These are phyloP conservation scores for Mallotus villosus DNA, from an alignment of 2,797 vertebrate genomes.

Conservation along the genomic window DNA sequence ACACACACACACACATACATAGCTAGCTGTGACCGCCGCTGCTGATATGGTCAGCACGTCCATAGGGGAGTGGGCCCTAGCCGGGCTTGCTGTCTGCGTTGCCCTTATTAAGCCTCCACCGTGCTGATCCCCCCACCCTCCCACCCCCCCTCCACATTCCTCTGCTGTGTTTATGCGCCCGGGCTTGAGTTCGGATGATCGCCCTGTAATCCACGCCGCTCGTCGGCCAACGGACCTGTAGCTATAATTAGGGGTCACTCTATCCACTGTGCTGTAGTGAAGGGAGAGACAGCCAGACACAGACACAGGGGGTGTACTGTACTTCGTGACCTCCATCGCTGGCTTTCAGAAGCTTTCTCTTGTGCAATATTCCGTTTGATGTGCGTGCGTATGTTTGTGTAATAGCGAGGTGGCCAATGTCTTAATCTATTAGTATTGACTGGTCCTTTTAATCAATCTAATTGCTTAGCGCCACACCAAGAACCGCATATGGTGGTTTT, in stretches of 20 bases:
- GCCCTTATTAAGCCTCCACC: conserved; percentile 33
- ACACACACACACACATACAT: not conserved
- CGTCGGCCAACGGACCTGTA: conserved; percentile 19
- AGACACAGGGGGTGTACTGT: not conserved
- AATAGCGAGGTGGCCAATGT: not conserved
- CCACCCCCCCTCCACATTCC: conserved; percentile 23
- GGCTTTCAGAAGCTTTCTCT: not conserved
- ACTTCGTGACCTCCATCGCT: not conserved
- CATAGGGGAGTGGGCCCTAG: not conserved
- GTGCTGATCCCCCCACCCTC: not conserved
- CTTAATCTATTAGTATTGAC: conserved; percentile 15
- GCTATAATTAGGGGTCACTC: conserved; percentile 68
- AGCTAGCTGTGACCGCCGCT: no score
- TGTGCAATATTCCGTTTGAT: not conserved
- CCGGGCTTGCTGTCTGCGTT: conserved; percentile 10
- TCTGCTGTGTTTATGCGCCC: conserved; percentile 31
- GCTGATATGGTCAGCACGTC: not conserved
- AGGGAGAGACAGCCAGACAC: conserved; percentile 10
- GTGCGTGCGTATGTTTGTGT: not conserved
- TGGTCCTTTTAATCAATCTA: conserved; percentile 30
- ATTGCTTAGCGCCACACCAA: conserved; percentile 3
- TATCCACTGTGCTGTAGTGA: conserved; percentile 41
- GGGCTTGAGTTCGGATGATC: conserved; percentile 34
- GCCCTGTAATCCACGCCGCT: conserved; percentile 50
- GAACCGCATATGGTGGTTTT: not conserved